Base-by-base conservation (phyloP, 2,113 vertebrate genomes). In the Ibidorhyncha struthersii region DNA sequence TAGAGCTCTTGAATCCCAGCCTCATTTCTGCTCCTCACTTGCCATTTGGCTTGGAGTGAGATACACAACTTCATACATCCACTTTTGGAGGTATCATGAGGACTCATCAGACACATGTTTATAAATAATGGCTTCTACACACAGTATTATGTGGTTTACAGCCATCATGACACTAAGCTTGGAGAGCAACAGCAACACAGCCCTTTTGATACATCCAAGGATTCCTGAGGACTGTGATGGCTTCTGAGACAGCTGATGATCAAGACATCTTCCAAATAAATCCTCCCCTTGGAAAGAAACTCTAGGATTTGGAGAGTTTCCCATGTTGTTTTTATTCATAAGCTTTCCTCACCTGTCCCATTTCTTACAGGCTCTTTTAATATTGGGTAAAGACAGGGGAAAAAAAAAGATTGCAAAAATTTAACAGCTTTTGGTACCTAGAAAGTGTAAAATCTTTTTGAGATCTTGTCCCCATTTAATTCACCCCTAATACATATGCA, bases 361-460 rank as follows among this genome's bases (percentile, higher is more conserved):
- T 78, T 83, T 91, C 30, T 83, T 38, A 62, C 3, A 47, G 4
- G 2, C 6, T 66, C 3, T 71, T 67, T 59, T 50, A 77, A 82
- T 30, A 70, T 0, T 8, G 17, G 6, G 4, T 4, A 14, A 4
- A 16, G 10, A 20, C 53, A 82, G 13, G 8, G 6, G 14, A 45
- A 88, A 7, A 41, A 14, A n/a, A 61, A 36, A 45, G 7, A 36
- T 2, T 47, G 7, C 12, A 65, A 92, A 89, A 29, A 47, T 7
- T 63, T 30, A 36, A 5, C 17, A 4, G 10, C 3, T 66, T 86
- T 84, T 65, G 40, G 7, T 36, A 40, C 22, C 38, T 66, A 69
- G 22, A 34, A 90, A 71, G 17, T 34, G 13, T 3, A 90, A 90
- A 89, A 52, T 21, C 15, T 23, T 45, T 1, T 58, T 81, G 17